Conservation (phyloP, 2,888 invertebrate genomes). For the Nesidiocoris tenuis region DNA sequence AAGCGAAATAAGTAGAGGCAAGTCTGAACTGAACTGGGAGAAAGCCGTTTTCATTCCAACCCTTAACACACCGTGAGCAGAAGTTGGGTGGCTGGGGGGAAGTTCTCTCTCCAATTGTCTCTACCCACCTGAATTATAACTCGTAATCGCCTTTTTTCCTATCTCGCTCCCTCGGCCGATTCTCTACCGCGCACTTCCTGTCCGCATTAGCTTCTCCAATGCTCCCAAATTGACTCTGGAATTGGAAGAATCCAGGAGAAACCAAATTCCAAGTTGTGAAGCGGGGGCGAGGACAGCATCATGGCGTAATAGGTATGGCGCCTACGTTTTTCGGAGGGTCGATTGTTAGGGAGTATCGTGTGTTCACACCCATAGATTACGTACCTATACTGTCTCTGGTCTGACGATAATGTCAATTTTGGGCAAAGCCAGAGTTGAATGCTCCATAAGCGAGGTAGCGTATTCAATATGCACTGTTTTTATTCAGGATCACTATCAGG, state of each 20-base stretch:
- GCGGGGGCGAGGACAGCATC: too few species aligned
- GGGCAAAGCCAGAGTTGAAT: too few species aligned
- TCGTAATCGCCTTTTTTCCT: background rate
- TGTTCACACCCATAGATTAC: too few species aligned
- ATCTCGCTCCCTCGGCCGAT: background rate
- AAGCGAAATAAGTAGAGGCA: background rate
- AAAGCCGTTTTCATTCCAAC: background rate
- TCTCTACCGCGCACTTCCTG: background rate
- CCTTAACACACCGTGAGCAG: too few species aligned
- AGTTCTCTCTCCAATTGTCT: conserved; percentile 8
- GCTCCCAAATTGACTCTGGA: conserved; percentile 29
- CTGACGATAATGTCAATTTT: too few species aligned
- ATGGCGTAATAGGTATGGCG: too few species aligned
- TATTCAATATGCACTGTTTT: too few species aligned
- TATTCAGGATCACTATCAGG: too few species aligned
- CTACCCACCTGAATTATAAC: conserved; percentile 25
- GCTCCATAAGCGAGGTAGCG: too few species aligned
- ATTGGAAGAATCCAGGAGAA: conserved; percentile 14
- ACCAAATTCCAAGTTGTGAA: background rate
- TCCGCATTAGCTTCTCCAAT: conserved; percentile 5
- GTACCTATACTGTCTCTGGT: too few species aligned
- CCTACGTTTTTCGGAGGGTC: too few species aligned
- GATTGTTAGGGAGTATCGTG: too few species aligned
- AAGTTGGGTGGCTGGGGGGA: background rate
- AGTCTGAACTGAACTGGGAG: background rate